These are phyloP conservation scores for Bombycilla garrulus DNA, from an alignment of 2,113 vertebrate genomes.

Conservation along the genomic window DNA sequence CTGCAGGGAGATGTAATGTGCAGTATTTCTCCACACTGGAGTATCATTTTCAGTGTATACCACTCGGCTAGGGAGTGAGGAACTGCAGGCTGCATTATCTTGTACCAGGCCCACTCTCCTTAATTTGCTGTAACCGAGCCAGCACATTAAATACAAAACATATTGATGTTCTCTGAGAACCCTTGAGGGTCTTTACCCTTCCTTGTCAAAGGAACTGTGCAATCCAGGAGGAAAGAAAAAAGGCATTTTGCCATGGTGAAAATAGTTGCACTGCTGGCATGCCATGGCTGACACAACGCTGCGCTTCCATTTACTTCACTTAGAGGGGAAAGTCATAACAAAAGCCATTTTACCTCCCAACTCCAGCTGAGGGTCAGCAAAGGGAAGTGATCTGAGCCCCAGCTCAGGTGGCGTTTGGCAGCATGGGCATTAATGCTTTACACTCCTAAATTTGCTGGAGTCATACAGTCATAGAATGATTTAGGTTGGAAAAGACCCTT, in stretches of 20 bases:
- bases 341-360: background rate
- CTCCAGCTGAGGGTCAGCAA: background rate
- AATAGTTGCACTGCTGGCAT: conserved; percentile 30
- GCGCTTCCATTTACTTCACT: conserved; percentile 23
- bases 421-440: background rate
- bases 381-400: background rate
- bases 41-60: conserved; percentile 76
- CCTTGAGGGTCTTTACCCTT: conserved; percentile 80
- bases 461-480: background rate
- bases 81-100: conserved; percentile 73
- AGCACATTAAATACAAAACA: conserved; percentile 83
- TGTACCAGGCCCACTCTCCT: conserved; percentile 72
- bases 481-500: background rate
- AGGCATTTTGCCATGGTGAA: conserved; percentile 48
- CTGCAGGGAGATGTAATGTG: conserved; percentile 77
- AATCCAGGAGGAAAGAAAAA: conserved; percentile 67
- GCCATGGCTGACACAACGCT: conserved; percentile 3
- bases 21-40: conserved; percentile 75
- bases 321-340: background rate
- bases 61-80: conserved; percentile 69
- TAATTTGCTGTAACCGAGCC: conserved; percentile 83
- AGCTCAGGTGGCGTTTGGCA: background rate
- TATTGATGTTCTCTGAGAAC: conserved; percentile 79
- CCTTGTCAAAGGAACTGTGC: conserved; percentile 73
- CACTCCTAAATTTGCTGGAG: background rate